Conservation (phyloP, 2,797 vertebrate species). For the Coendou prehensilis region DNA sequence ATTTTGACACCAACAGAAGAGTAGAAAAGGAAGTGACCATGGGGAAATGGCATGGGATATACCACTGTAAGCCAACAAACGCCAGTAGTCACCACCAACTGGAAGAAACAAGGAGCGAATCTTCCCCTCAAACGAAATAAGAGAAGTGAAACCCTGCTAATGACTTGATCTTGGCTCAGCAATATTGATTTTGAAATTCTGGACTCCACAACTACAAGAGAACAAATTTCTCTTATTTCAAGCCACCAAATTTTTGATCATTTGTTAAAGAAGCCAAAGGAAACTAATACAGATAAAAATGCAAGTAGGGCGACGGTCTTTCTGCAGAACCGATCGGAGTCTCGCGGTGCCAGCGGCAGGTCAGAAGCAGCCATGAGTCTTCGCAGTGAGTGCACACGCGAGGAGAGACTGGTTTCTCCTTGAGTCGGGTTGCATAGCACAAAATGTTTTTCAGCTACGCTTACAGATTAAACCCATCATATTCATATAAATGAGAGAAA, state of each 20-base stretch:
- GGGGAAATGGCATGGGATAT: not conserved
- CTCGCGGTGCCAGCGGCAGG: not conserved
- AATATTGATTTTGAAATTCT: not conserved
- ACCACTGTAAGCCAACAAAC: not conserved
- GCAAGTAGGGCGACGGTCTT: not conserved
- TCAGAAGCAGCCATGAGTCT: not conserved
- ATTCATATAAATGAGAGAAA: not conserved
- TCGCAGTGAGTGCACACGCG: not conserved
- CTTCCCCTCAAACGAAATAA: accelerated
- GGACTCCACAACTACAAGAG: not conserved
- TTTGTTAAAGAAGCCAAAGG: not conserved
- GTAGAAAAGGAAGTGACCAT: not conserved
- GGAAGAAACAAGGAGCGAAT: not conserved
- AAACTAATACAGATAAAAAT: not conserved
- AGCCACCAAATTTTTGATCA: not conserved
- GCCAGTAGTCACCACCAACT: not conserved
- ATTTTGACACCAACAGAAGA: not conserved
- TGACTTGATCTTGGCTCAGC: not conserved
- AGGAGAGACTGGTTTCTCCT: not conserved
- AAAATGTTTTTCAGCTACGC: not conserved
- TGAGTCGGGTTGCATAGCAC: not conserved
- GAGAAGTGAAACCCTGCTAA: accelerated
- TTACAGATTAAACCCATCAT: not conserved
- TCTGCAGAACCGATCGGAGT: not conserved
- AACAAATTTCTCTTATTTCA: not conserved